Conservation (phyloP, 1,140 invertebrate genomes). For the Lucilia sericata region DNA sequence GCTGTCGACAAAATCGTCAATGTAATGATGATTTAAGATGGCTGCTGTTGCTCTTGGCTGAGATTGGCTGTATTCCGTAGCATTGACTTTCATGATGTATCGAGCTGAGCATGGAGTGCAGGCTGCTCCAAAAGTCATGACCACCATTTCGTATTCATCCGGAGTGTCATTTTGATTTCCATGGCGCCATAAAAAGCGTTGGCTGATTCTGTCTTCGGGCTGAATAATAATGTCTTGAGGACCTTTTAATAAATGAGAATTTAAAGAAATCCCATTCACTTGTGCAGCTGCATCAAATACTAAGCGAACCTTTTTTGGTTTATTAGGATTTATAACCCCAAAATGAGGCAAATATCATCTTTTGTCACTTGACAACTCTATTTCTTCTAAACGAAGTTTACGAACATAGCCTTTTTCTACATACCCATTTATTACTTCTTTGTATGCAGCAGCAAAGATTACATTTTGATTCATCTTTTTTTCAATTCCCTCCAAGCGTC, state of each 20-base stretch:
- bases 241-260: neutral
- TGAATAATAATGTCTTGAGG: slow-evolving; percentile 46
- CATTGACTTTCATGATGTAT: slow-evolving; percentile 63
- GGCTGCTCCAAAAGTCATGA: slow-evolving; percentile 58
- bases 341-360: slow-evolving; percentile 47
- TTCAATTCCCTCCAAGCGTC: slow-evolving; percentile 31
- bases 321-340: slow-evolving; percentile 43
- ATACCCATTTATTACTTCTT: slow-evolving; percentile 13
- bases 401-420: slow-evolving; percentile 38
- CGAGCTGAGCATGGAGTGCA: slow-evolving; percentile 60
- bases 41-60: slow-evolving; percentile 54
- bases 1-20: too few relatives aligned
- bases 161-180: slow-evolving; percentile 58
- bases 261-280: neutral
- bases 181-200: slow-evolving; percentile 60
- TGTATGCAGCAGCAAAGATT: slow-evolving; percentile 33
- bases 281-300: slow-evolving; percentile 47
- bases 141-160: slow-evolving; percentile 50
- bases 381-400: neutral
- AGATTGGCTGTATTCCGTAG: slow-evolving; percentile 45
- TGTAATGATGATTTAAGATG: slow-evolving; percentile 46
- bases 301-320: slow-evolving; percentile 43
- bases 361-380: neutral
- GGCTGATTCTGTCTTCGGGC: slow-evolving; percentile 52
- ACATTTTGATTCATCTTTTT: slow-evolving; percentile 15